Percentiles rank a stretch among this genome's conserved stretches.
These are phyloP conservation scores for Notarius lentiginosus DNA, from an alignment of 2,113 vertebrate species.

Conservation along the genomic window DNA sequence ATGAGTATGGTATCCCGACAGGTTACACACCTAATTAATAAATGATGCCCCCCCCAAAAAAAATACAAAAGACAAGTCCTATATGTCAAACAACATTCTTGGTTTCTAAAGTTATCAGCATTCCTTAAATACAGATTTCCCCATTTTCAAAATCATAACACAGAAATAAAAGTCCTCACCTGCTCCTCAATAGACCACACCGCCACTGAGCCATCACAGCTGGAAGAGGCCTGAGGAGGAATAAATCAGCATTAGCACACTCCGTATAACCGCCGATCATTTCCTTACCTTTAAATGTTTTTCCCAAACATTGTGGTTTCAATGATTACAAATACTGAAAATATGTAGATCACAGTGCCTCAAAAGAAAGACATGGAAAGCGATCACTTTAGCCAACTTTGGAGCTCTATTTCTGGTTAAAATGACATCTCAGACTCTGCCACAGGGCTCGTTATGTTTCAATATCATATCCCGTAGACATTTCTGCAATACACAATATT, in stretches of 20 bases:
- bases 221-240: slow-evolving; percentile 81
- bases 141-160: neutral
- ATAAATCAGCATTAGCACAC: neutral
- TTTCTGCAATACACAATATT: too few species aligned
- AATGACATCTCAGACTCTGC: neutral
- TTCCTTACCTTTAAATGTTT: neutral
- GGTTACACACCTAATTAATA: neutral
- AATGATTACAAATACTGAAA: neutral
- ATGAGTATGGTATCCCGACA: too few species aligned
- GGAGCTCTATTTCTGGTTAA: neutral
- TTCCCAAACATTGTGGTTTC: neutral
- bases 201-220: slow-evolving; percentile 90
- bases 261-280: too few species aligned
- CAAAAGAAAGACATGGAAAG: neutral
- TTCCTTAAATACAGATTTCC: neutral
- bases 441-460: neutral
- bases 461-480: neutral
- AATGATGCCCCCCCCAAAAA: neutral
- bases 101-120: neutral
- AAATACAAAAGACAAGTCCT: neutral
- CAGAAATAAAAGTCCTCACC: slow-evolving; percentile 66
- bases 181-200: slow-evolving; percentile 90
- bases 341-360: neutral
- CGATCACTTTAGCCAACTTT: too few species aligned
- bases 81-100: neutral